A percentile compares a stretch with the other conserved stretches of the same genome.
phyloP scores from a whole-genome alignment of 1,140 invertebrate species.

The Drosophila ironensis region DNA sequence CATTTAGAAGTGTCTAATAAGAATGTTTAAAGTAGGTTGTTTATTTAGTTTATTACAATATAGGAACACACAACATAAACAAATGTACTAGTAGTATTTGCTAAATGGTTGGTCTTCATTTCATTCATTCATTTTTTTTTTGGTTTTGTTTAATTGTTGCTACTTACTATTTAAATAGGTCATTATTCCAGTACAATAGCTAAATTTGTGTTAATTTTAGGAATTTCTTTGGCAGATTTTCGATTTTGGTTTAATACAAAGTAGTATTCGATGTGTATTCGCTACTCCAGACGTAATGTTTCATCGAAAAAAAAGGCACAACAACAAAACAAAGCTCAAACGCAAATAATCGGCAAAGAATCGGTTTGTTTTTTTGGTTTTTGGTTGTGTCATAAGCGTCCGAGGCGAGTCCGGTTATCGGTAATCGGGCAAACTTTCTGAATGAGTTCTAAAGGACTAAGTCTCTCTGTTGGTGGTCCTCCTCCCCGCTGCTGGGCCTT shows the following conservation, averaged over 20 bases:
- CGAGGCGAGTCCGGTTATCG: constrained; percentile 49
- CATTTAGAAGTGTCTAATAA: constrained; percentile 77
- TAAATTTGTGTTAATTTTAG: constrained; percentile 72
- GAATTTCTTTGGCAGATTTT: constrained; percentile 62
- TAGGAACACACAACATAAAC: constrained; percentile 77
- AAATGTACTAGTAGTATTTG: constrained; percentile 69
- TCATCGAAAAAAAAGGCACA: constrained; percentile 34
- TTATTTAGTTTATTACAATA: constrained; percentile 56
- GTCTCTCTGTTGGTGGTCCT: constrained; percentile 1
- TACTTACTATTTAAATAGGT: constrained; percentile 80
- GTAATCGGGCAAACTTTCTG: constrained; percentile 51
- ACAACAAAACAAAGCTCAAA: constrained; percentile 54
- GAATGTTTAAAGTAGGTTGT: constrained; percentile 56
- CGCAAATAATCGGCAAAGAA: constrained; percentile 30
- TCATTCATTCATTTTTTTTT: too few relatives aligned
- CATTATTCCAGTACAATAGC: constrained; percentile 77
- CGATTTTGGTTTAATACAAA: constrained; percentile 43
- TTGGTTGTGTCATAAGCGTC: constrained; percentile 58
- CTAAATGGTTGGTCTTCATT: constrained; percentile 53
- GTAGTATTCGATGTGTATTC: constrained; percentile 21
- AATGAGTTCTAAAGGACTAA: constrained; percentile 48
- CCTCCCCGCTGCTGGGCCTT: constrained; percentile 21
- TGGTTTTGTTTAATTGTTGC: constrained; percentile 57
- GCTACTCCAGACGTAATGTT: constrained; percentile 54
- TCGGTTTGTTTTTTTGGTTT: too few relatives aligned